Evolutionary conservation across 2,797 vertebrate species (phyloP).

Genomic region (Schizopygopsis pylzovi): DNA sequence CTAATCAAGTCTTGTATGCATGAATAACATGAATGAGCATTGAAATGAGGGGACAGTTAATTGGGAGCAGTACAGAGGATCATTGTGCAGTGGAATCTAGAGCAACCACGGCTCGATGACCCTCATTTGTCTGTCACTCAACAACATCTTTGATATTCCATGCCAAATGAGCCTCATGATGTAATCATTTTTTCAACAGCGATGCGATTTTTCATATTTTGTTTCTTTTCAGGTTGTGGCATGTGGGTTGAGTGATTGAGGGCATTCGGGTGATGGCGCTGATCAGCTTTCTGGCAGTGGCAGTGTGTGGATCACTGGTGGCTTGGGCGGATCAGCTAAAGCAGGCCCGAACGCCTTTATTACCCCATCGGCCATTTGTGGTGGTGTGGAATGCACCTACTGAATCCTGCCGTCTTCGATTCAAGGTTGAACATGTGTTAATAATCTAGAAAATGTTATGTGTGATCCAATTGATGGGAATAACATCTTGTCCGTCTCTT

Average conservation of each 20-base stretch:
- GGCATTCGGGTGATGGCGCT: constrained; percentile 62
- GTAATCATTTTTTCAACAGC: constrained; percentile 58
- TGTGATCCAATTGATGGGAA: constrained; percentile 15
- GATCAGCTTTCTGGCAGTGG: constrained; percentile 57
- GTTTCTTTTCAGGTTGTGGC: constrained; percentile 32
- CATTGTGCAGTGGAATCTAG: constrained; percentile 72
- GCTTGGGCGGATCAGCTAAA: constrained; percentile 67
- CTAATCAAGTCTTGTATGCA: constrained; percentile 4
- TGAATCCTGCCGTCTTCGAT: constrained; percentile 83
- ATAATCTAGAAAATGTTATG: constrained; percentile 5
- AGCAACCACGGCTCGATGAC: constrained; percentile 64
- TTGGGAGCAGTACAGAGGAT: constrained; percentile 62
- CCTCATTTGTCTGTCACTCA: constrained; percentile 57
- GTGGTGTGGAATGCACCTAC: constrained; percentile 90
- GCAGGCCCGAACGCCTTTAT: constrained; percentile 75
- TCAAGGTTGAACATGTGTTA: constrained; percentile 67
- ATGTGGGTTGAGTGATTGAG: constrained; percentile 65
- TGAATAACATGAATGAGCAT: neutral
- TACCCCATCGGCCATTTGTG: constrained; percentile 83
- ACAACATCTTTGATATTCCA: constrained; percentile 64
- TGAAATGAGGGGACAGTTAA: constrained; percentile 13
- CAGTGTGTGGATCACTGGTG: constrained; percentile 28
- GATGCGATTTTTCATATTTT: constrained; percentile 50
- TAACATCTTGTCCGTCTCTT: neutral
- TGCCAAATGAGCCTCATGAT: constrained; percentile 68